A percentile compares a stretch with the other conserved stretches of the same genome.
Evolutionary conservation across 2,888 invertebrate genomes (phyloP).

Genomic region (Monopis laevigella): DNA sequence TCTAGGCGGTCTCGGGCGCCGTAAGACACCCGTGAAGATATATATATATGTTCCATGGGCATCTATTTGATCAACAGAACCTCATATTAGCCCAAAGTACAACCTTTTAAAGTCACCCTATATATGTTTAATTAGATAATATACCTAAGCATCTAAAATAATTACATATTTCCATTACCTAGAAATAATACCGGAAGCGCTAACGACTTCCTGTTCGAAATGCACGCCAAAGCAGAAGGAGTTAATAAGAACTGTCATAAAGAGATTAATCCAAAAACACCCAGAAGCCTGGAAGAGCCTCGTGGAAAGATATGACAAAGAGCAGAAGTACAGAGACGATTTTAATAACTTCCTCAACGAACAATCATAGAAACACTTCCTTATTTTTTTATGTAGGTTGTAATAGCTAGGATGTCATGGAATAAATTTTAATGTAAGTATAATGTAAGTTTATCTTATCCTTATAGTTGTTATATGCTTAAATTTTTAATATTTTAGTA

Average conservation of each 20-base stretch:
- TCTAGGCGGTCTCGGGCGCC: no score
- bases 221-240: constrained; percentile 73
- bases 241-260: constrained; percentile 68
- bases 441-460: no score
- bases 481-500: no score
- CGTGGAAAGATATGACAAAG: constrained; percentile 74
- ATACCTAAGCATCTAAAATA: not conserved
- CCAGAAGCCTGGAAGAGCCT: constrained; percentile 73
- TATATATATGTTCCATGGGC: no score
- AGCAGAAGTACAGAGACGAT: constrained; percentile 66
- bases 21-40: no score
- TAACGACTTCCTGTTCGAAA: constrained; percentile 72
- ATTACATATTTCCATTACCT: constrained; percentile 14
- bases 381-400: no score
- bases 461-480: no score
- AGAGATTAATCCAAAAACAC: constrained; percentile 70
- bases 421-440: no score
- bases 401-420: no score
- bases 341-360: constrained; percentile 61
- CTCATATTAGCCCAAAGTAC: no score
- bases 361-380: no score
- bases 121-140: not conserved
- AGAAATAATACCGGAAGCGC: constrained; percentile 76
- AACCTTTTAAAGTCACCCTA: not conserved
- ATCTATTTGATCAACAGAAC: no score